Percentiles rank a stretch among this genome's conserved stretches.
Evolutionary conservation across 2,113 vertebrate species (phyloP).

Genomic region (Burhinus oedicnemus): DNA sequence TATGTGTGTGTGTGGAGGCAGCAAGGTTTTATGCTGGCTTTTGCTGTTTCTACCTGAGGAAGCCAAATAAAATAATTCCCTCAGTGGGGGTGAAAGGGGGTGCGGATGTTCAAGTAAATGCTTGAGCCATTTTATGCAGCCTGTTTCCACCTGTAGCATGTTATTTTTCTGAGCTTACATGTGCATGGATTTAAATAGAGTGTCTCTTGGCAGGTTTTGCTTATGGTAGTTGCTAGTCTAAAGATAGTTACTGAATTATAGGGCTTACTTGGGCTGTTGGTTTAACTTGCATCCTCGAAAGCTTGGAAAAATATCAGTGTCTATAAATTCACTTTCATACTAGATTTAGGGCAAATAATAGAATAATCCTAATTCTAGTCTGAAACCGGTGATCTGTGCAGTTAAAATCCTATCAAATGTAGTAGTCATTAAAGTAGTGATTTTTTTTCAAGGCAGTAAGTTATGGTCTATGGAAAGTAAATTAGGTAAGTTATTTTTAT

Average conservation of each 20-base stretch:
- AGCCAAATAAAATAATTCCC: not conserved
- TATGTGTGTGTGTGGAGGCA: fast-evolving
- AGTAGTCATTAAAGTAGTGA: not conserved
- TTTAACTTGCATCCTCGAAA: not conserved
- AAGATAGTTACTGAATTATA: not conserved
- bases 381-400: not conserved
- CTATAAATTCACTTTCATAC: not conserved
- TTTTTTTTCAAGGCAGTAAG: not conserved
- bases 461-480: not conserved
- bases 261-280: not conserved
- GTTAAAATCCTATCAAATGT: not conserved
- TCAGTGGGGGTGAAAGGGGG: not conserved
- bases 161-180: not conserved
- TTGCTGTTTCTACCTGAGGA: not conserved
- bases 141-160: not conserved
- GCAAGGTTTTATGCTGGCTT: not conserved
- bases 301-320: not conserved
- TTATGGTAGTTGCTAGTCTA: not conserved
- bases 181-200: not conserved
- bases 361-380: not conserved
- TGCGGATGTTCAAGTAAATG: not conserved
- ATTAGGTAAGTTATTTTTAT: not conserved
- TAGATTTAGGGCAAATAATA: not conserved
- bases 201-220: not conserved
- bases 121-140: not conserved